Evolutionary conservation across 2,797 vertebrate species (phyloP).

Genomic region (Danio choprae): DNA sequence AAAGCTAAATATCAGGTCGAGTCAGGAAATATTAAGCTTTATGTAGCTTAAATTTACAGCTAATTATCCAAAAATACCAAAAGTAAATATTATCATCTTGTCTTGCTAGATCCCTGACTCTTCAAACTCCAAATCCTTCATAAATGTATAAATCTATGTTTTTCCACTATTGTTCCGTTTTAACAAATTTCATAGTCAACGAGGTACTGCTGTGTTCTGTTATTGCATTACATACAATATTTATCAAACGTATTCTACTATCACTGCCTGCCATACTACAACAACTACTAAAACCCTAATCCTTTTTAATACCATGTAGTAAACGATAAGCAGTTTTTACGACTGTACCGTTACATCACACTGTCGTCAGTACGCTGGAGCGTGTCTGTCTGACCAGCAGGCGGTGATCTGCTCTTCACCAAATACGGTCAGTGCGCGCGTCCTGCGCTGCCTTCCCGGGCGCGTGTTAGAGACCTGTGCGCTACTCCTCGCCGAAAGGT

Average conservation of each 20-base stretch:
- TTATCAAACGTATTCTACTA: background rate
- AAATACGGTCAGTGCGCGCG: conserved; percentile 20
- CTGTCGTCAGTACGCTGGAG: background rate
- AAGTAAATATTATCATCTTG: no score
- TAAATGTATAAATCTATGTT: no score
- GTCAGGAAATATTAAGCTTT: no score
- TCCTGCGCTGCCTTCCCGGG: background rate
- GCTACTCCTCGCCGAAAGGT: background rate
- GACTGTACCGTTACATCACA: background rate
- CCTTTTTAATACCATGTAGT: background rate
- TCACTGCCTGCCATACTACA: no score
- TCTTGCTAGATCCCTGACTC: no score
- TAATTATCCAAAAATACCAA: no score
- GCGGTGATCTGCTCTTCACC: conserved; percentile 26
- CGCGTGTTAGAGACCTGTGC: background rate
- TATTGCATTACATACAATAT: background rate
- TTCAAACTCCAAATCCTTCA: no score
- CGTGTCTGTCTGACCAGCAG: conserved; percentile 5
- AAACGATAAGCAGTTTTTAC: background rate
- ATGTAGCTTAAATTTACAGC: no score
- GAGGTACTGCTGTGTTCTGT: background rate
- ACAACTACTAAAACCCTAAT: no score
- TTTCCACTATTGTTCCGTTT: background rate
- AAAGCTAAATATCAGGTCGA: no score
- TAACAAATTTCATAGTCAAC: background rate